A percentile compares a stretch with the other conserved stretches of the same genome.
These are phyloP conservation scores for Irena cyanogastra DNA, from an alignment of 2,113 vertebrate species.

Conservation along the genomic window DNA sequence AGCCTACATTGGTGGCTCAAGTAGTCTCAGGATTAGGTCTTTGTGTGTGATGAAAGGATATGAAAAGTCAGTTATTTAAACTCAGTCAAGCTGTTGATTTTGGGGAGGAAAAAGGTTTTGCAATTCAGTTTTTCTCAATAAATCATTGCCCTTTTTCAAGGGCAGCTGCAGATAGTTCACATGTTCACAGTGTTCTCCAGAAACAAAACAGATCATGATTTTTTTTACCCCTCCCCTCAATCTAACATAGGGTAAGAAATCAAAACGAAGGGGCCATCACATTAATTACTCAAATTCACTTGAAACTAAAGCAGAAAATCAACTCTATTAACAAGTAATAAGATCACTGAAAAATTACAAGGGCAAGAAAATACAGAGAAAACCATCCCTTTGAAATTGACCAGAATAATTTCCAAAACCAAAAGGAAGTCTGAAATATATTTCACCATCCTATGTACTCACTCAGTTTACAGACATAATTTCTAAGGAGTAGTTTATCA, in stretches of 20 bases:
- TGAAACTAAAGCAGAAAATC: background rate
- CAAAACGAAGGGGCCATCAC: conserved; percentile 34
- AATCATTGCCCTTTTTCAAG: conserved; percentile 76
- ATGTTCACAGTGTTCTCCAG: conserved; percentile 45
- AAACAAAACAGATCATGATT: conserved; percentile 37
- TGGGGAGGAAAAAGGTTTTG: conserved; percentile 79
- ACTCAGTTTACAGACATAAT: background rate
- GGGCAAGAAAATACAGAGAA: background rate
- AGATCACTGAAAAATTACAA: background rate
- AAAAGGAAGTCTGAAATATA: background rate
- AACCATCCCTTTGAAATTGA: background rate
- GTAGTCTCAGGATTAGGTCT: conserved; percentile 92
- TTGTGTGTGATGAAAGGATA: conserved; percentile 93
- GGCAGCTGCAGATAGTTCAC: conserved; percentile 69
- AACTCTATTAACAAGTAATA: background rate
- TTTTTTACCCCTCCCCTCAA: background rate
- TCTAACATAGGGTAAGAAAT: background rate
- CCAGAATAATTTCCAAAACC: background rate
- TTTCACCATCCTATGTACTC: background rate
- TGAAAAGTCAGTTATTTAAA: conserved; percentile 99
- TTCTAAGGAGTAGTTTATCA: background rate
- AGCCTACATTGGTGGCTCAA: conserved; percentile 92
- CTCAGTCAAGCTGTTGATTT: conserved; percentile 95
- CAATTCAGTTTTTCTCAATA: conserved; percentile 83
- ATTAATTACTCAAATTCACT: conserved; percentile 26